Evolutionary conservation across 1,140 invertebrate species (phyloP), one percentile per base, ranked within the genome.

Genomic region (Carcinoscorpius rotundicauda): DNA sequence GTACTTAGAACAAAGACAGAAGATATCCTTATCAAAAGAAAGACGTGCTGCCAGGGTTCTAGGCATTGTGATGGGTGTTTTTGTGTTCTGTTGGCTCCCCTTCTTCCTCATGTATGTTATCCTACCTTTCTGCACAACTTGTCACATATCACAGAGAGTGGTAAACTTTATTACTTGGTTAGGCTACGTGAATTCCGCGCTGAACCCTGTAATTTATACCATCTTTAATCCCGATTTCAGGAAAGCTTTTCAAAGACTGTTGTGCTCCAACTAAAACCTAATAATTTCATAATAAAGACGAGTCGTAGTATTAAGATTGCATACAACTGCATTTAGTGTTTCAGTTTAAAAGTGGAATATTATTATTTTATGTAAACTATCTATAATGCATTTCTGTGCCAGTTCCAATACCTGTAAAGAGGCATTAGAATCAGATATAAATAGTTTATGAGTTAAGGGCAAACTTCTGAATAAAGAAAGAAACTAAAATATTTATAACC

Each of bases 171-270:
- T 93, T 70, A 93, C 90, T 53, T 98, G 95, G 95, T 83, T 98
- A 59, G 95, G 95, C 49, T 99, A 98, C 76, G 85, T 96, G 64
- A 98, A 98, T 78, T 97, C 93, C 48, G 90, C 89, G n/a, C 81
- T 97, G 6, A 98, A 98, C 78, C 95, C 95, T 8, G 84, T 97
- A 70, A 97, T 98, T 70, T 98, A 98, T 77, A 97, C 93, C 29
- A 95, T 97, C 75, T 98, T 97, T 77, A 97, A 98, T 79, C 82
- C 95, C 74, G 95, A 98, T 75, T 98, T 97, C 77, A 83, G 94
- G 66, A 82, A 86, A 73, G 93, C 94, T 4, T 97, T 97, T 75
- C 91, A 92, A 74, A 60, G 61, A 8, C 76, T 68, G 63, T 72
- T 60, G 71, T 76, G 29, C 29, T 29, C 29, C 29, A 29, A 29